A percentile compares a stretch with the other conserved stretches of the same genome.
phyloP scores from a whole-genome alignment of 2,888 invertebrate species.

The Pristionchus arcanus region DNA sequence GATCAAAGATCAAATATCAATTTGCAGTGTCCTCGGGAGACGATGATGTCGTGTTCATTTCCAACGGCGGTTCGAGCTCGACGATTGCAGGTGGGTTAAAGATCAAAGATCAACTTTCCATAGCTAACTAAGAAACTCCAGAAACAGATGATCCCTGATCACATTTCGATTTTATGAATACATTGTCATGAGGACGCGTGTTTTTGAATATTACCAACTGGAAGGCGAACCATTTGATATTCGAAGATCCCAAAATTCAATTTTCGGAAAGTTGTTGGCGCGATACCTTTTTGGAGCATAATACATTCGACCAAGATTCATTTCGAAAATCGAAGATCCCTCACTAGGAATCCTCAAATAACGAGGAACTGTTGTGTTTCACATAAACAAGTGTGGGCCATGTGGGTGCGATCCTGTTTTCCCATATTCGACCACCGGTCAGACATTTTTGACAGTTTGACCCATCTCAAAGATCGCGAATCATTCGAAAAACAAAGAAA shows the following conservation, averaged over 20 bases:
- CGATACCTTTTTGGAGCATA: too few species aligned
- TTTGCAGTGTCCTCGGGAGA: not conserved
- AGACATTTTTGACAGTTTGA: not conserved
- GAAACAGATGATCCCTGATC: too few species aligned
- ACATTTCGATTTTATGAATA: too few species aligned
- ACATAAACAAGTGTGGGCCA: not conserved
- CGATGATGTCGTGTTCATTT: conserved; percentile 11
- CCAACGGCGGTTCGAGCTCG: not conserved
- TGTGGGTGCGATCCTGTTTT: conserved; percentile 5
- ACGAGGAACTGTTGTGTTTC: conserved; percentile 3
- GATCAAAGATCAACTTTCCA: not conserved
- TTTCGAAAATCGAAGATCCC: too few species aligned
- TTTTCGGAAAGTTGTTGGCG: too few species aligned
- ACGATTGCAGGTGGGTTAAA: not conserved
- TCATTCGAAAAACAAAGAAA: not conserved
- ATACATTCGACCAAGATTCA: too few species aligned
- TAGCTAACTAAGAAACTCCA: too few species aligned
- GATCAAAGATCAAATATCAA: not conserved
- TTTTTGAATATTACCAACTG: too few species aligned
- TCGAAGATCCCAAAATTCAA: too few species aligned
- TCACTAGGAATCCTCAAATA: not conserved
- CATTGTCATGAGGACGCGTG: too few species aligned
- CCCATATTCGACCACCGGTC: not conserved
- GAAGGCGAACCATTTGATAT: too few species aligned
- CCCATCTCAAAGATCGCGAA: not conserved